Percentiles rank a stretch among this genome's conserved stretches.
Conservation (phyloP, 2,797 vertebrate species). For the Somateria mollissima region DNA sequence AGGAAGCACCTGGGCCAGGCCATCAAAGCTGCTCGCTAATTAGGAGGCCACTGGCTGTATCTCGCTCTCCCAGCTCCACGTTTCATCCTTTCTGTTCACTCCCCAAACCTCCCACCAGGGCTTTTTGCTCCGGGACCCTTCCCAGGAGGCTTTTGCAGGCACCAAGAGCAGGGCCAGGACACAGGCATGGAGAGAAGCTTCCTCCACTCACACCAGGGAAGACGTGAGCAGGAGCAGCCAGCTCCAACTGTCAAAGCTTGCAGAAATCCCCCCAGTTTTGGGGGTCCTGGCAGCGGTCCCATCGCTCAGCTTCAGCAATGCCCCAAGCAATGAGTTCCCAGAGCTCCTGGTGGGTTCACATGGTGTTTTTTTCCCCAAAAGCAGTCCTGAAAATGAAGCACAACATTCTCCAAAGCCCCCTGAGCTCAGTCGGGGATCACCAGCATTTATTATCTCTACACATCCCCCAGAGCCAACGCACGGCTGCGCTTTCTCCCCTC, state of each 20-base stretch:
- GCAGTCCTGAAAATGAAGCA: background rate
- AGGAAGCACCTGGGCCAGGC: constrained; percentile 60
- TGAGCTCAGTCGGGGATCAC: background rate
- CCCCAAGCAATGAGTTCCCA: background rate
- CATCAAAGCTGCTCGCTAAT: constrained; percentile 60
- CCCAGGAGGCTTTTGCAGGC: background rate
- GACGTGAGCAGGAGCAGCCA: background rate
- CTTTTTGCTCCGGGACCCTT: background rate
- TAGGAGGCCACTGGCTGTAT: constrained; percentile 40
- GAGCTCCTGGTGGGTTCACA: background rate
- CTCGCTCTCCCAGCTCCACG: background rate
- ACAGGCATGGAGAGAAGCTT: too few species aligned
- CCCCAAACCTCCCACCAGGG: constrained; percentile 19
- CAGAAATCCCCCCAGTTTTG: background rate
- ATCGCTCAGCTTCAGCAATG: background rate
- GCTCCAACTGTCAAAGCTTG: background rate
- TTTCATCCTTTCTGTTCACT: constrained; percentile 59
- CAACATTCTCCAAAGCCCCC: background rate
- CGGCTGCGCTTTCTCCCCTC: background rate
- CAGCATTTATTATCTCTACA: too few species aligned
- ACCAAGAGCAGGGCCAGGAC: background rate
- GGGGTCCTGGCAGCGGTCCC: accelerated
- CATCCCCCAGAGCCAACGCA: background rate
- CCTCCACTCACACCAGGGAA: background rate
- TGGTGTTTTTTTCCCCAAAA: background rate